Base-by-base conservation (phyloP, 2,797 vertebrate genomes). In the Lutjanus campechanus region DNA sequence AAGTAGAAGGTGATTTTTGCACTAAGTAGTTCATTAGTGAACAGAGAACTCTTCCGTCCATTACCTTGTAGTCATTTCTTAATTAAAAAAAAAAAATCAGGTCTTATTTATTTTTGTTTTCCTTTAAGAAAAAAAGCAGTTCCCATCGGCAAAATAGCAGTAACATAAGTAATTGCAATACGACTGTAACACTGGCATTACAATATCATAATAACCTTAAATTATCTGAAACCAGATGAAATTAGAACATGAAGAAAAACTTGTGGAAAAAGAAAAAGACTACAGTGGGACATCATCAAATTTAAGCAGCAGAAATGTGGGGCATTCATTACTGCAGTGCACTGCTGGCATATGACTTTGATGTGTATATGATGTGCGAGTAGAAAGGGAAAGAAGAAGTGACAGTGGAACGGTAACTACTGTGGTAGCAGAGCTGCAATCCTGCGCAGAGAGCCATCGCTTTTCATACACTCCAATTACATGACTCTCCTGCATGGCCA, bases 401-500 rank as follows among this genome's bases (percentile, higher is more conserved):
- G 89, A 86, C 85, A 87, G 85, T 81, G 83, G 83, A 86, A 86
- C 73, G 60, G 89, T 89, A 91, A 90, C 89, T 66, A 83, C 84
- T 87, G 83, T 74, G 87, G 88, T 90, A 87, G 81, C 84, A 80
- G 82, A 81, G 86, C 75, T 76, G 87, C 85, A 91, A 94, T 91
- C 85, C 84, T 90, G 85, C 77, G 61, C 77, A 81, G 90, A 79
- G 88, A 89, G 73, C 81, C 83, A 78, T 88, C 83, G 50, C 89
- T 90, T 93, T 91, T 90, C 84, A 87, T 84, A 90, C 78, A 91
- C 87, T 89, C 94, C 90, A 95, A 95, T 95, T 95, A 95, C 90
- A 90, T n/a, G 85, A 81, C 89, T 92, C 87, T 90, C 88, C 85
- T 86, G 84, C 91, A 77, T 86, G 86, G 89, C 83, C 83, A 79